Evolutionary conservation across 2,888 invertebrate species (phyloP).

Genomic region (Mythimna ferrago): DNA sequence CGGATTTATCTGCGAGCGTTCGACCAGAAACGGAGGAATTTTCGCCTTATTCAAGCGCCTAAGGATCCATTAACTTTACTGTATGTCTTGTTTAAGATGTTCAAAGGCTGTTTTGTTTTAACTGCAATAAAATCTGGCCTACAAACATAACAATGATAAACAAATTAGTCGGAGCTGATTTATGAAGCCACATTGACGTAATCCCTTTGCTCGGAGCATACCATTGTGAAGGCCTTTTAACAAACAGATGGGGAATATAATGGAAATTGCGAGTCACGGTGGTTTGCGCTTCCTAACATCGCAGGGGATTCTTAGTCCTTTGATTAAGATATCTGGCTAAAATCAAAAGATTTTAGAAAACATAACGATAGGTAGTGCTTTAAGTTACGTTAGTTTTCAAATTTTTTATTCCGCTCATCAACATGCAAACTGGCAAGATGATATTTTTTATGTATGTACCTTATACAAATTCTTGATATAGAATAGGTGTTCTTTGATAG

Average conservation of each 20-base stretch:
- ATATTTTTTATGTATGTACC: too few species aligned
- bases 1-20: constrained; percentile 41
- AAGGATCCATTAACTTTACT: constrained; percentile 62
- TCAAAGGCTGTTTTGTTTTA: constrained; percentile 64
- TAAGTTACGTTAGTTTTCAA: neutral
- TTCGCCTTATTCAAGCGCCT: constrained; percentile 41
- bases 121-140: constrained; percentile 64
- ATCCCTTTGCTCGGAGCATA: constrained; percentile 63
- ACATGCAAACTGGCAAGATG: too few species aligned
- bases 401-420: too few species aligned
- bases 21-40: constrained; percentile 31
- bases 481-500: too few species aligned
- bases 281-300: constrained; percentile 61
- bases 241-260: constrained; percentile 71
- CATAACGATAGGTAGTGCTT: neutral
- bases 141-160: constrained; percentile 72
- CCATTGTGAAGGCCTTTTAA: constrained; percentile 73
- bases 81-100: constrained; percentile 62
- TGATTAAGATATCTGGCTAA: constrained; percentile 63
- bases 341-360: constrained; percentile 13
- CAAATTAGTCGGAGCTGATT: constrained; percentile 72
- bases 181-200: constrained; percentile 69
- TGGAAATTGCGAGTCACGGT: constrained; percentile 71
- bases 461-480: too few species aligned
- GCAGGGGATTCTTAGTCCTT: constrained; percentile 60